phyloP scores from a whole-genome alignment of 2,797 vertebrate species.

The Phalloptychus januarius region DNA sequence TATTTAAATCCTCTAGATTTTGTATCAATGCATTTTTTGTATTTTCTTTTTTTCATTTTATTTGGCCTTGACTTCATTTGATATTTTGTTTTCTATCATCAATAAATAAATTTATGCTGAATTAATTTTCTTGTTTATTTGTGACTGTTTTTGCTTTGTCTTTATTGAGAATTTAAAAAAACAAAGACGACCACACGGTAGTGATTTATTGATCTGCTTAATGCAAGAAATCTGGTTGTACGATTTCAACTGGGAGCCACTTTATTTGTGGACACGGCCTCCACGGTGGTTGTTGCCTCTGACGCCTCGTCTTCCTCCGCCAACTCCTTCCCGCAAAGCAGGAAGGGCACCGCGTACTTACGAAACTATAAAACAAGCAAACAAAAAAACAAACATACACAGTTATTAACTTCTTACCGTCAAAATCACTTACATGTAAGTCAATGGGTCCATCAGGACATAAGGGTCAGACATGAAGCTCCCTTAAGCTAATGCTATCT shows the following conservation, averaged over 20 bases:
- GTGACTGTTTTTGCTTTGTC: background rate
- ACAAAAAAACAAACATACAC: slow-evolving; percentile 8
- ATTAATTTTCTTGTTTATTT: slow-evolving; percentile 53
- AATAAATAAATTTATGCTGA: slow-evolving; percentile 83
- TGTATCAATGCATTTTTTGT: slow-evolving; percentile 81
- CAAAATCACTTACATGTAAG: too few relatives aligned
- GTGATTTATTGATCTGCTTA: background rate
- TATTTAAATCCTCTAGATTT: slow-evolving; percentile 76
- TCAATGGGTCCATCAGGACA: too few relatives aligned
- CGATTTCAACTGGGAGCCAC: slow-evolving; percentile 64
- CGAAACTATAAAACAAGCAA: slow-evolving; percentile 64
- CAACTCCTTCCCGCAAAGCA: slow-evolving; percentile 71
- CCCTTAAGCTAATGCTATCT: background rate
- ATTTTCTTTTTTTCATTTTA: slow-evolving; percentile 77
- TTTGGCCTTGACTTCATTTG: slow-evolving; percentile 80
- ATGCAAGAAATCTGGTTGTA: background rate
- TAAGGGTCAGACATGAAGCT: too few relatives aligned
- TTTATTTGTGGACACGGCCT: slow-evolving; percentile 39
- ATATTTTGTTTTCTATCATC: slow-evolving; percentile 85
- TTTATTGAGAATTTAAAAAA: background rate
- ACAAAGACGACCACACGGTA: background rate
- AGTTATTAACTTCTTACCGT: too few relatives aligned
- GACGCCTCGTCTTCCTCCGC: slow-evolving; percentile 56
- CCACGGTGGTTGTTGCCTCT: slow-evolving; percentile 56
- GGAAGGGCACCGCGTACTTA: slow-evolving; percentile 75